Evolutionary conservation across 2,888 invertebrate species (phyloP).

Genomic region (Dynastes maya): DNA sequence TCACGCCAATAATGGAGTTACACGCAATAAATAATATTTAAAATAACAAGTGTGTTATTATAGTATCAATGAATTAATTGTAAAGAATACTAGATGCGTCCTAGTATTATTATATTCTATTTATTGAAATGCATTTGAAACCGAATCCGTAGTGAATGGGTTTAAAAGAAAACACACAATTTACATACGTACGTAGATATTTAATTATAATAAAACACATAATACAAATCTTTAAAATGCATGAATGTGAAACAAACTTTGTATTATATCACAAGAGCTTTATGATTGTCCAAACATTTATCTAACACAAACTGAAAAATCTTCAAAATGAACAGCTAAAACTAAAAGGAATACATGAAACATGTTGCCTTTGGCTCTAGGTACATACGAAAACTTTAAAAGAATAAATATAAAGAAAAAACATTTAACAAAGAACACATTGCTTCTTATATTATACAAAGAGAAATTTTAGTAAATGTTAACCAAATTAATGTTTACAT

Average conservation of each 20-base stretch:
- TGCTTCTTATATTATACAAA: background rate
- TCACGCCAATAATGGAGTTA: no score
- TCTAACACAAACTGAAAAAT: background rate
- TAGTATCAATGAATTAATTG: no score
- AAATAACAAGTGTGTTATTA: no score
- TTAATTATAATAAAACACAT: slow-evolving; percentile 24
- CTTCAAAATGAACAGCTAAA: background rate
- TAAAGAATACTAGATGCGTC: no score
- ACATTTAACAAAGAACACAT: background rate
- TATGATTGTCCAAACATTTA: slow-evolving; percentile 56
- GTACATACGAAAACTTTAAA: background rate
- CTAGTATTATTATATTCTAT: no score
- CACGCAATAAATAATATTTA: no score
- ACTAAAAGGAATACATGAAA: slow-evolving; percentile 16
- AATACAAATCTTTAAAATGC: slow-evolving; percentile 17
- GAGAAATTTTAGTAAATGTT: background rate
- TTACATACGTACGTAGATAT: slow-evolving; percentile 3
- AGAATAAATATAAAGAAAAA: background rate
- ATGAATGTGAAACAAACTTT: slow-evolving; percentile 22
- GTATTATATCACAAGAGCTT: slow-evolving; percentile 57
- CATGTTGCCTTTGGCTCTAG: no score
- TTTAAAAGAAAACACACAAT: no score
- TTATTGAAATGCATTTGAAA: no score
- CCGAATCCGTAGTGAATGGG: no score
- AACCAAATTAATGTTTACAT: background rate